These are phyloP conservation scores for Dicranocentrus wangi DNA, from an alignment of 2,888 invertebrate genomes.

Conservation along the genomic window DNA sequence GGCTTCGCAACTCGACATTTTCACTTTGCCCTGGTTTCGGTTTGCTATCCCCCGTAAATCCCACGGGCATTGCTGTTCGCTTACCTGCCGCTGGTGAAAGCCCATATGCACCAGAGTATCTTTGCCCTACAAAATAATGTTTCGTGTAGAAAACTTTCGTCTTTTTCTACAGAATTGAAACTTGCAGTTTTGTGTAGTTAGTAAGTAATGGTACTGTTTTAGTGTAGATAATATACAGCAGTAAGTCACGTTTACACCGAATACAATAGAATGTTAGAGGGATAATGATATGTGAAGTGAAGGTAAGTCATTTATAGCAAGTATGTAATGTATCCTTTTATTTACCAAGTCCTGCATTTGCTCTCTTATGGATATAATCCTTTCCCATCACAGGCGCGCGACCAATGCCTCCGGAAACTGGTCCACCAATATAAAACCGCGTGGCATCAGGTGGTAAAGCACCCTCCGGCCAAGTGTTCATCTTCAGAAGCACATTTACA, in stretches of 20 bases:
- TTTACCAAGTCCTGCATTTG: slow-evolving; percentile 57
- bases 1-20: slow-evolving; percentile 75
- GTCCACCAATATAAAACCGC: slow-evolving; percentile 72
- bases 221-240: too few relatives aligned
- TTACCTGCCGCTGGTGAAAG: slow-evolving; percentile 67
- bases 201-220: too few relatives aligned
- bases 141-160: too few relatives aligned
- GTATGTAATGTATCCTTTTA: too few relatives aligned
- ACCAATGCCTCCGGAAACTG: slow-evolving; percentile 70
- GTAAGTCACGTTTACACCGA: too few relatives aligned
- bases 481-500: slow-evolving; percentile 71
- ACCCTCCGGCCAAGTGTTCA: slow-evolving; percentile 67
- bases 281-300: too few relatives aligned
- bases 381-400: slow-evolving; percentile 68
- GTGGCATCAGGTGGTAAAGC: slow-evolving; percentile 67
- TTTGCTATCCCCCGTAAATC: slow-evolving; percentile 74
- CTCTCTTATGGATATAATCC: slow-evolving; percentile 66
- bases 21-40: slow-evolving; percentile 77
- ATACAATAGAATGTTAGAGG: too few relatives aligned
- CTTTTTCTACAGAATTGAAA: too few relatives aligned
- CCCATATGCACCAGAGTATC: slow-evolving; percentile 69
- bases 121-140: slow-evolving; percentile 66
- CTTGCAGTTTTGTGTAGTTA: too few relatives aligned
- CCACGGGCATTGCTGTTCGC: slow-evolving; percentile 79
- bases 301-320: too few relatives aligned